Evolutionary conservation across 1,140 invertebrate genomes (phyloP).

Genomic region (Dolichoris vasculosae): DNA sequence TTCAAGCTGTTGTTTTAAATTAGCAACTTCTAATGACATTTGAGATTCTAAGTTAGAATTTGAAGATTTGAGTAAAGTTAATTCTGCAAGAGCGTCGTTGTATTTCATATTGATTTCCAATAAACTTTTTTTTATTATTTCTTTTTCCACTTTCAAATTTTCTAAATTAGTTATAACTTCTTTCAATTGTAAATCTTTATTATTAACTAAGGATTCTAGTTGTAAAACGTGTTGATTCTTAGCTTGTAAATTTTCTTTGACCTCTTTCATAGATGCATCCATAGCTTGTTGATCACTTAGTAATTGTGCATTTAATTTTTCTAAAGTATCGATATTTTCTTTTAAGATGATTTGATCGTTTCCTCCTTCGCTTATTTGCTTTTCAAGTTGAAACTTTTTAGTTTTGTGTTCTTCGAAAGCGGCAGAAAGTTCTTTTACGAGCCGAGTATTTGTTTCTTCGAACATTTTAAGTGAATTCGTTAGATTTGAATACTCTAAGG

Average conservation of each 20-base stretch:
- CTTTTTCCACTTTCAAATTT: slow-evolving; percentile 63
- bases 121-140: slow-evolving; percentile 61
- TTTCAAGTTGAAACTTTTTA: slow-evolving; percentile 71
- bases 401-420: slow-evolving; percentile 73
- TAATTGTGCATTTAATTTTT: slow-evolving; percentile 73
- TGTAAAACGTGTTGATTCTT: slow-evolving; percentile 51
- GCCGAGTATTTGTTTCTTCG: slow-evolving; percentile 69
- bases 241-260: slow-evolving; percentile 56
- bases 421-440: slow-evolving; percentile 44
- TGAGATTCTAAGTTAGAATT: slow-evolving; percentile 49
- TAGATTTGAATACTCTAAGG: slow-evolving; percentile 54
- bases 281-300: slow-evolving; percentile 65
- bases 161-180: slow-evolving; percentile 57
- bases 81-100: slow-evolving; percentile 63
- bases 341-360: slow-evolving; percentile 70
- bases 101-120: slow-evolving; percentile 68
- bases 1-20: slow-evolving; percentile 51
- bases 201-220: slow-evolving; percentile 56
- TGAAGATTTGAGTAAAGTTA: slow-evolving; percentile 51
- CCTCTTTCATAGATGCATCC: slow-evolving; percentile 58
- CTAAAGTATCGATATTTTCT: slow-evolving; percentile 71
- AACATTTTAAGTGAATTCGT: slow-evolving; percentile 60
- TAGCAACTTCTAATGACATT: slow-evolving; percentile 49
- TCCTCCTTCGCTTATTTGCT: slow-evolving; percentile 68
- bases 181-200: slow-evolving; percentile 56